phyloP scores from a whole-genome alignment of 1,140 invertebrate genomes.

The Teleogryllus occipitalis region DNA sequence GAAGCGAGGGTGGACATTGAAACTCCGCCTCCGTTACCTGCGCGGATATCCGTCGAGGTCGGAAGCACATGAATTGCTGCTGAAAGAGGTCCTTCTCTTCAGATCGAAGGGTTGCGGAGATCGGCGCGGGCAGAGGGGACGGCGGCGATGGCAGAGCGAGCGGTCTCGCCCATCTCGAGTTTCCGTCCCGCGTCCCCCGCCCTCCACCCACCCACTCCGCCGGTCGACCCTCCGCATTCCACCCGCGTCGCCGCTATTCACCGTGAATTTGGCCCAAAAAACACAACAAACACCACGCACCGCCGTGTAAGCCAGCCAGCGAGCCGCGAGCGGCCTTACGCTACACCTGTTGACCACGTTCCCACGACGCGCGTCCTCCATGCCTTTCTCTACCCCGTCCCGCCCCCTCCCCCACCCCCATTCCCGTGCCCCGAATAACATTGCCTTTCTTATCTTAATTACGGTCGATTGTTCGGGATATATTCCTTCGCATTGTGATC shows the following conservation, averaged over 20 bases:
- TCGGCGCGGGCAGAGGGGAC: no score
- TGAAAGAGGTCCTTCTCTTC: no score
- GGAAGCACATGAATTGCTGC: no score
- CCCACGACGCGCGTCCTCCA: background rate
- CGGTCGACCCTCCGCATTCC: background rate
- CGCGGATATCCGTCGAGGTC: no score
- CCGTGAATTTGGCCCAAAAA: background rate
- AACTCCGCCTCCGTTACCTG: no score
- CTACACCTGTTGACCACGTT: conserved; percentile 10
- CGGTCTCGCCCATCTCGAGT: background rate
- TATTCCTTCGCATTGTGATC: background rate
- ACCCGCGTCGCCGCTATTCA: background rate
- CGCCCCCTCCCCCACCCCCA: no score
- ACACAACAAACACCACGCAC: background rate
- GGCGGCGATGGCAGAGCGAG: background rate
- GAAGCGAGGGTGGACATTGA: no score
- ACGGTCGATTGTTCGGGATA: background rate
- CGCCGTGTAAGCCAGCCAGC: no score
- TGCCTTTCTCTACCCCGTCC: no score
- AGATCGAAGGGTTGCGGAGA: no score
- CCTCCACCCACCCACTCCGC: background rate
- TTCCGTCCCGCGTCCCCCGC: background rate
- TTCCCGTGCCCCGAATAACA: background rate
- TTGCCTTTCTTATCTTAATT: background rate
- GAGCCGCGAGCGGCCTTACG: background rate